A percentile compares a stretch with the other conserved stretches of the same genome.
Evolutionary conservation across 2,888 invertebrate genomes (phyloP).

Genomic region (Salticus scenicus): DNA sequence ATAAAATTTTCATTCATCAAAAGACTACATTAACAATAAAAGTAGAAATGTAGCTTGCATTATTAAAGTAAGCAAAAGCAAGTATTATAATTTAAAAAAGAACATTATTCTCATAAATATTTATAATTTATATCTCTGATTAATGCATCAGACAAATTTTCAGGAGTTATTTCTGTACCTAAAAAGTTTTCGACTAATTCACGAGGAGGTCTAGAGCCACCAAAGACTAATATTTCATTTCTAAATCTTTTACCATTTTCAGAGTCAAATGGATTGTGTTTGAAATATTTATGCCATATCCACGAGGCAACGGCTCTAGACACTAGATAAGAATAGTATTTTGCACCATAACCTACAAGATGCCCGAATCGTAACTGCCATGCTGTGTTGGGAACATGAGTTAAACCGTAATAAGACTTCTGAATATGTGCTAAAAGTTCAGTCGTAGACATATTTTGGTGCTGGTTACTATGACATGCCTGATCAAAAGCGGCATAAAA

Average conservation of each 20-base stretch:
- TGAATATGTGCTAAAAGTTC: slow-evolving; percentile 86
- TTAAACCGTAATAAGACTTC: slow-evolving; percentile 87
- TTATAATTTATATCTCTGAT: slow-evolving; percentile 55
- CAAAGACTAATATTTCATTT: slow-evolving; percentile 86
- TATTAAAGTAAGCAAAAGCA: too few relatives aligned
- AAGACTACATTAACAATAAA: too few relatives aligned
- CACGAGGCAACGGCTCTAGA: slow-evolving; percentile 94
- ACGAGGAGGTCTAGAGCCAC: slow-evolving; percentile 89
- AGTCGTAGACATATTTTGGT: slow-evolving; percentile 80
- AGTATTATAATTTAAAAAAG: too few relatives aligned
- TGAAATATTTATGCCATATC: slow-evolving; percentile 93
- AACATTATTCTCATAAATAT: too few relatives aligned
- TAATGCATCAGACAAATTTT: slow-evolving; percentile 60
- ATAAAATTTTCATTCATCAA: too few relatives aligned
- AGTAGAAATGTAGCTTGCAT: too few relatives aligned
- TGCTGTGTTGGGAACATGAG: slow-evolving; percentile 91
- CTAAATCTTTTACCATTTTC: slow-evolving; percentile 87
- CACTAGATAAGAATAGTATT: slow-evolving; percentile 97
- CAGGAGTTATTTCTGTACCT: slow-evolving; percentile 49
- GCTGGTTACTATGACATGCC: slow-evolving; percentile 84
- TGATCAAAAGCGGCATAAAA: slow-evolving; percentile 96
- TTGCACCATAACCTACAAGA: slow-evolving; percentile 97
- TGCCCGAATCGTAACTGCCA: slow-evolving; percentile 98
- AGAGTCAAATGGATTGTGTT: slow-evolving; percentile 83
- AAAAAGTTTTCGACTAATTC: slow-evolving; percentile 79